phyloP scores from a whole-genome alignment of 2,113 vertebrate genomes.

The Phyllostomus hastatus region DNA sequence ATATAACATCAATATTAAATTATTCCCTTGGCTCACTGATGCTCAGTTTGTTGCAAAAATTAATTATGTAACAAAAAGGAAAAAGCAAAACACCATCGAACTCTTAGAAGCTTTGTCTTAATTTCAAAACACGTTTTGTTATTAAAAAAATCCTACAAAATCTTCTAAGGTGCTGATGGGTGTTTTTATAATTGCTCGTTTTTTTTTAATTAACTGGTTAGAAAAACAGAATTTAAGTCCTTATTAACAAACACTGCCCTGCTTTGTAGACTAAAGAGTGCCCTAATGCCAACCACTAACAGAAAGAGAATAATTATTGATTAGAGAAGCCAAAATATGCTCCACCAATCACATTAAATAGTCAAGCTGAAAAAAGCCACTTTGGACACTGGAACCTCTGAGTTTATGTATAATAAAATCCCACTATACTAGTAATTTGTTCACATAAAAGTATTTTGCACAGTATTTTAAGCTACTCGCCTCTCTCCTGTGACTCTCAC shows the following conservation, averaged over 20 bases:
- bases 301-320: background rate
- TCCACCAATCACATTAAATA: background rate
- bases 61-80: background rate
- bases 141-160: background rate
- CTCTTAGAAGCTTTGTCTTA: background rate
- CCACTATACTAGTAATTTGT: background rate
- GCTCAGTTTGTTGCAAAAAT: background rate
- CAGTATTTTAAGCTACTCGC: background rate
- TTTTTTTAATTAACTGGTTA: background rate
- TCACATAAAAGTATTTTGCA: background rate
- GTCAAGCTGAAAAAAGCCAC: background rate
- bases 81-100: background rate
- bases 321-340: slow-evolving; percentile 11
- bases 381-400: background rate
- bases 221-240: background rate
- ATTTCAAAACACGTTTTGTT: background rate
- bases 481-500: background rate
- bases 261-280: background rate
- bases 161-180: background rate
- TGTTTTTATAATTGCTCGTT: background rate
- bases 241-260: slow-evolving; percentile 22
- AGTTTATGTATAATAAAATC: background rate
- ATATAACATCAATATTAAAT: background rate
- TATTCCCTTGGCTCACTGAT: background rate
- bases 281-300: background rate